Percentiles rank a stretch among this genome's conserved stretches.
Conservation (phyloP, 2,797 vertebrate species). For the Passerculus sandwichensis region DNA sequence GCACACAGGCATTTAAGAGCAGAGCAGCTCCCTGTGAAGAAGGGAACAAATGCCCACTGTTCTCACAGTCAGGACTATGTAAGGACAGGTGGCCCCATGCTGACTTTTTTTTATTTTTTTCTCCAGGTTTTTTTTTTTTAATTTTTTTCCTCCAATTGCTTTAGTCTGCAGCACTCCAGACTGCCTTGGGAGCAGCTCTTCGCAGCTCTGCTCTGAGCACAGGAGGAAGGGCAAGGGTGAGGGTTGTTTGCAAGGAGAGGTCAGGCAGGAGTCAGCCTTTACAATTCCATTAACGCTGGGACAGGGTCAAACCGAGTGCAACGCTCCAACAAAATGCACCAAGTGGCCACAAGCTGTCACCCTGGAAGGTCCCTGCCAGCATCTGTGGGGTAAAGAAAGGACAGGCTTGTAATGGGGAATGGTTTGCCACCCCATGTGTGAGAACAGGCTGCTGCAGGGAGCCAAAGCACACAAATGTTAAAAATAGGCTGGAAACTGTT, state of each 20-base stretch:
- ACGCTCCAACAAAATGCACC: slow-evolving; percentile 55
- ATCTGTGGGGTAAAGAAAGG: neutral
- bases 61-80: slow-evolving; percentile 41
- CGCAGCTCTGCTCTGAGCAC: neutral
- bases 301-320: slow-evolving; percentile 75
- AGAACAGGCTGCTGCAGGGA: neutral
- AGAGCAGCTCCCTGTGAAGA: neutral
- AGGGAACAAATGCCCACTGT: slow-evolving; percentile 55
- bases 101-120: neutral
- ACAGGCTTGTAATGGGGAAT: slow-evolving; percentile 22
- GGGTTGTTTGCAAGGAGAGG: slow-evolving; percentile 70
- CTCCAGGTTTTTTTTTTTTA: neutral
- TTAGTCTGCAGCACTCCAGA: slow-evolving; percentile 52
- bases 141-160: neutral
- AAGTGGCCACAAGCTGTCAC: slow-evolving; percentile 63
- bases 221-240: slow-evolving; percentile 61
- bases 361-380: slow-evolving; percentile 38
- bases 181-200: slow-evolving; percentile 45
- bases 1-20: neutral
- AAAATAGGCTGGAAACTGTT: too few species aligned
- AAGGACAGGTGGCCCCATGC: slow-evolving; percentile 60
- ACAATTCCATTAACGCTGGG: slow-evolving; percentile 72
- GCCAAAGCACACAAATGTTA: neutral
- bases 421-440: slow-evolving; percentile 40
- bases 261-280: slow-evolving; percentile 74